These are phyloP conservation scores for Nephrotoma guestfalica DNA, from an alignment of 2,888 invertebrate species.

Conservation along the genomic window DNA sequence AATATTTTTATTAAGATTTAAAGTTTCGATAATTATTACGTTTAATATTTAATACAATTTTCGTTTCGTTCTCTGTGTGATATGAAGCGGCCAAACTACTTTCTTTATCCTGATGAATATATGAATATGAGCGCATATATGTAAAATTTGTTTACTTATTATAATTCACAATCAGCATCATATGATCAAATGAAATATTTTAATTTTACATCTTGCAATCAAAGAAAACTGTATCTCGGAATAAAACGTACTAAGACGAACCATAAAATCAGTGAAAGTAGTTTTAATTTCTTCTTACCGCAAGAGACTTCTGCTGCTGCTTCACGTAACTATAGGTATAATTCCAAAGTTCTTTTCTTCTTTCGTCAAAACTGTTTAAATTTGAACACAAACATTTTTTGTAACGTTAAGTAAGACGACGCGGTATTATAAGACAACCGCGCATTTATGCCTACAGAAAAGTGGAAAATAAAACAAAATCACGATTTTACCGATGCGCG, in stretches of 20 bases:
- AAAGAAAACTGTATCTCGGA: background rate
- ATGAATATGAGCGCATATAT: background rate
- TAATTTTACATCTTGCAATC: background rate
- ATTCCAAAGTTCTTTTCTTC: background rate
- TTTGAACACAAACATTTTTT: too few relatives aligned
- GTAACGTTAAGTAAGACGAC: too few relatives aligned
- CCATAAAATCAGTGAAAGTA: background rate
- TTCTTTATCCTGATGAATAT: background rate
- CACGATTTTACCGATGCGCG: too few relatives aligned
- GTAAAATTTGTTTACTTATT: background rate
- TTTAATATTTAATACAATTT: too few relatives aligned
- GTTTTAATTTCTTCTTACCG: background rate
- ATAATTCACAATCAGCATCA: background rate
- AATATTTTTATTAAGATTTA: too few relatives aligned
- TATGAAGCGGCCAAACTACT: background rate
- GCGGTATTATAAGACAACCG: too few relatives aligned
- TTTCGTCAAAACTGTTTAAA: background rate
- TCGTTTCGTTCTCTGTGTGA: too few relatives aligned
- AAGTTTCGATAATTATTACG: too few relatives aligned
- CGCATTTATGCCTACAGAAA: too few relatives aligned
- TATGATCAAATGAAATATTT: background rate
- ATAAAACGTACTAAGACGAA: background rate
- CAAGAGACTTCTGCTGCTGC: background rate
- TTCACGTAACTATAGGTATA: background rate
- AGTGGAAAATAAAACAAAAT: too few relatives aligned